Evolutionary conservation across 1,140 invertebrate genomes (phyloP).

Genomic region (Marisa cornuarietis): DNA sequence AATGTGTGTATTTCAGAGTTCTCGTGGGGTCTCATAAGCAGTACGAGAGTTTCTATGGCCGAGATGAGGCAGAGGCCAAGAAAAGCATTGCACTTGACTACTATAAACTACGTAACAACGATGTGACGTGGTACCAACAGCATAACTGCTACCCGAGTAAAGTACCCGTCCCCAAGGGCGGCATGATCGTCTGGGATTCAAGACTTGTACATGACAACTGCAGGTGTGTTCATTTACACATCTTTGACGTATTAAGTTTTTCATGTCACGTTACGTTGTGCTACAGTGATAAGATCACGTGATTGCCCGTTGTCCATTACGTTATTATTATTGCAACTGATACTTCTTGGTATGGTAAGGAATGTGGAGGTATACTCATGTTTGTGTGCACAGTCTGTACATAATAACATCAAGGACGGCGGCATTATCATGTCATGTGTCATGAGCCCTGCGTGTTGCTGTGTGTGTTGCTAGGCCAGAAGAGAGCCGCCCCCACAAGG

Average conservation of each 20-base stretch:
- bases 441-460: not conserved
- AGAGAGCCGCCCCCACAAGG: conserved; percentile 33
- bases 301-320: too few species aligned
- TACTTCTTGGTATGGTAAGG: too few species aligned
- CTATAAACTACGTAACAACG: conserved; percentile 24
- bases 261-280: too few species aligned
- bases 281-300: too few species aligned
- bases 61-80: conserved; percentile 25
- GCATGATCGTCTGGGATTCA: conserved; percentile 56
- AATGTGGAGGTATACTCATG: too few species aligned
- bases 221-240: not conserved
- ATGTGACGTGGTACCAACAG: conserved; percentile 37
- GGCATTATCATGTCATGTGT: not conserved
- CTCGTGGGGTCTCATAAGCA: conserved; percentile 42
- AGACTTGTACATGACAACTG: conserved; percentile 48
- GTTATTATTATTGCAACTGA: too few species aligned
- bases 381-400: too few species aligned
- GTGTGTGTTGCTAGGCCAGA: conserved; percentile 20
- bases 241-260: too few species aligned
- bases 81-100: conserved; percentile 23
- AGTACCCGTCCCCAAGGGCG: conserved; percentile 53
- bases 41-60: conserved; percentile 36
- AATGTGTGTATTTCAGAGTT: conserved; percentile 31
- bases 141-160: conserved; percentile 35
- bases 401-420: not conserved